Conservation (phyloP, 2,888 invertebrate species). For the Loripinus fragilis region DNA sequence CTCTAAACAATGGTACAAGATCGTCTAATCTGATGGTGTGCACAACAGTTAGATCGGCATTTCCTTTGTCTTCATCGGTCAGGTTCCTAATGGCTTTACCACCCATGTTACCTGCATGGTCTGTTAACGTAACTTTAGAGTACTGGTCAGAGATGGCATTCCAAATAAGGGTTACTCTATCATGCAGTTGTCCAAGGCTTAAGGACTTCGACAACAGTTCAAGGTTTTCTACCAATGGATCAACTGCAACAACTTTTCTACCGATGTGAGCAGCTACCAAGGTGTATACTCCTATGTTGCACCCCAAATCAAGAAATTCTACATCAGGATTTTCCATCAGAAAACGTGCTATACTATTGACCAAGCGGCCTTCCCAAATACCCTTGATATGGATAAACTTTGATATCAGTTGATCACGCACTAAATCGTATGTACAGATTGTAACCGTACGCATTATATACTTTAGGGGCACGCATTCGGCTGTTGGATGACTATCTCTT, state of each 20-base stretch:
- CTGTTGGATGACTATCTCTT: background rate
- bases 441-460: background rate
- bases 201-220: constrained; percentile 38
- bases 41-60: background rate
- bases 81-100: constrained; percentile 40
- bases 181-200: constrained; percentile 28
- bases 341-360: constrained; percentile 24
- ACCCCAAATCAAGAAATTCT: constrained; percentile 45
- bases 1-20: constrained; percentile 21
- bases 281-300: constrained; percentile 47
- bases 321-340: constrained; percentile 17
- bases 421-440: constrained; percentile 39
- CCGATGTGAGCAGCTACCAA: constrained; percentile 31
- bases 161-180: constrained; percentile 41
- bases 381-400: constrained; percentile 3
- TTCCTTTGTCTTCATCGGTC: background rate
- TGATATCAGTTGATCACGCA: constrained; percentile 37
- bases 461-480: background rate
- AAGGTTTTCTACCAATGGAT: constrained; percentile 38
- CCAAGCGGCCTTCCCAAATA: constrained; percentile 37
- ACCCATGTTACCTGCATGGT: constrained; percentile 47
- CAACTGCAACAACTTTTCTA: constrained; percentile 44
- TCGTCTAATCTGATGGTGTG: constrained; percentile 27
- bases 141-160: constrained; percentile 48
- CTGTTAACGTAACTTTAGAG: constrained; percentile 29